Percentiles rank a stretch among this genome's conserved stretches.
Conservation (phyloP, 2,113 vertebrate species). For the Acrocephalus kingi region DNA sequence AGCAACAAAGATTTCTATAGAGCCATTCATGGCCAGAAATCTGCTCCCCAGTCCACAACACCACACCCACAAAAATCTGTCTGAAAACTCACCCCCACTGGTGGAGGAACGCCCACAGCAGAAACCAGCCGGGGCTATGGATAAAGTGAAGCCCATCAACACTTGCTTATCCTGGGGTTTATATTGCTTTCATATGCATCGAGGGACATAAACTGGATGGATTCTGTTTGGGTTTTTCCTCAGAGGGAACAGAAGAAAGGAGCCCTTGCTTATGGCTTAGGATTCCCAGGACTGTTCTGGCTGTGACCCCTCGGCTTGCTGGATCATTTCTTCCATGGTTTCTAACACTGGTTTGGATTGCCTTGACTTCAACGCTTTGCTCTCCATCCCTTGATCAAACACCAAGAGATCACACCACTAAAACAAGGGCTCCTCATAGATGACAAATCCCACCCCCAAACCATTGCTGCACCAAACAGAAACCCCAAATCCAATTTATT, state of each 20-base stretch:
- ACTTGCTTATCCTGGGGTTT: neutral
- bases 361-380: neutral
- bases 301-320: neutral
- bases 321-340: neutral
- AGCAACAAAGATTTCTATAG: neutral
- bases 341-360: neutral
- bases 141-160: neutral
- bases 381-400: neutral
- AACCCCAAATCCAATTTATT: neutral
- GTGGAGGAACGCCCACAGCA: fast-evolving
- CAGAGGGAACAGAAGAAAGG: neutral
- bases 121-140: neutral
- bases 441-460: neutral
- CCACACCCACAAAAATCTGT: neutral
- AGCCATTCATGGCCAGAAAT: neutral
- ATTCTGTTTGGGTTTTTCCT: neutral
- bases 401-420: neutral
- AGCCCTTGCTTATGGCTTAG: neutral
- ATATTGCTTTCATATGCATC: neutral
- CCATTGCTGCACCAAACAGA: neutral
- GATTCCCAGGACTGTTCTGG: neutral
- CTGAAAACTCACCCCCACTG: neutral
- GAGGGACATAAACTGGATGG: neutral
- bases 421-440: neutral
- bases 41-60: neutral